phyloP scores from a whole-genome alignment of 2,113 vertebrate genomes.

The Calyptomena viridis region DNA sequence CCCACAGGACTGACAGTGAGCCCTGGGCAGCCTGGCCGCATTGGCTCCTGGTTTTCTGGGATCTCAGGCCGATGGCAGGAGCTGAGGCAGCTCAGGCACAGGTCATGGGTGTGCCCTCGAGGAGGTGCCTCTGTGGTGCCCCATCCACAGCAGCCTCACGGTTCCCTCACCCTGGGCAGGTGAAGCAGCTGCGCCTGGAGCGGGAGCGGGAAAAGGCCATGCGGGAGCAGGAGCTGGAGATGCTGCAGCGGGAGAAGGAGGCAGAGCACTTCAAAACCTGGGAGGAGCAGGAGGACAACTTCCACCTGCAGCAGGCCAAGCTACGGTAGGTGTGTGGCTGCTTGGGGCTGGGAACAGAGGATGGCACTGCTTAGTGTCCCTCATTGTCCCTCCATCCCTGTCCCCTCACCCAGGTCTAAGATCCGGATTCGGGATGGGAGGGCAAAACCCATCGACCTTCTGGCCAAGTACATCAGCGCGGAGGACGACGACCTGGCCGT shows the following conservation, averaged over 20 bases:
- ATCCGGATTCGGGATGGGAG: conserved; percentile 94
- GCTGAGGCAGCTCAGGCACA: background rate
- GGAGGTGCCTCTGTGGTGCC: rapidly evolving
- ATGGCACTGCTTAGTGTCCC: background rate
- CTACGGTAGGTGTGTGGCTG: conserved; percentile 73
- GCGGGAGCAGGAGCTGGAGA: conserved; percentile 95
- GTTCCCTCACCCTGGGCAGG: conserved; percentile 63
- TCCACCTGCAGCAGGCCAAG: conserved; percentile 96
- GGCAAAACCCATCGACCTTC: conserved; percentile 92
- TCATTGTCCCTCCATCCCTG: background rate
- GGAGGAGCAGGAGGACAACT: conserved; percentile 98
- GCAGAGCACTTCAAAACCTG: conserved; percentile 98
- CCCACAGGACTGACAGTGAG: background rate
- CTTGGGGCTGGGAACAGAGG: rapidly evolving
- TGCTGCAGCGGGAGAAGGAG: conserved; percentile 97
- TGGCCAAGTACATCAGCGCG: conserved; percentile 96
- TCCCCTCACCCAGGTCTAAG: conserved; percentile 81
- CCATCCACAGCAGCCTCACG: rapidly evolving
- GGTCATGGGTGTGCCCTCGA: rapidly evolving
- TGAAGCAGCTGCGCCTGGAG: conserved; percentile 95
- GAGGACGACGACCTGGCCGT: conserved; percentile 95
- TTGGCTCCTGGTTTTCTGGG: background rate
- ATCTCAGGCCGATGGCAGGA: rapidly evolving
- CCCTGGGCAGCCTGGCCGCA: rapidly evolving
- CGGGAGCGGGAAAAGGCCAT: conserved; percentile 94